A percentile compares a stretch with the other conserved stretches of the same genome.
phyloP scores from a whole-genome alignment of 2,888 invertebrate species.

The Eupithecia inturbata region DNA sequence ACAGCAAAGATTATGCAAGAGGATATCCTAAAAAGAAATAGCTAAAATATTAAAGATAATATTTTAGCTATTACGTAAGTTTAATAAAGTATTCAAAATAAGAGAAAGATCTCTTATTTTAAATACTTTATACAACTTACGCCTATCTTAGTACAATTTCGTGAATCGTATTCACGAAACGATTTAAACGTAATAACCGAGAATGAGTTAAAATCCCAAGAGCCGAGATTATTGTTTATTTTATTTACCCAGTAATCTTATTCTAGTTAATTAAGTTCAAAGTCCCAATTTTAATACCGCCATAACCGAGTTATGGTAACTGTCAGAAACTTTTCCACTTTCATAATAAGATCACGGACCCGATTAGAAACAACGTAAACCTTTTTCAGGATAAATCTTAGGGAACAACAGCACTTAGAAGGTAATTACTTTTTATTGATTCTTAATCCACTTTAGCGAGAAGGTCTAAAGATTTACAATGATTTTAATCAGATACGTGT shows the following conservation, averaged over 20 bases:
- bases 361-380: slow-evolving; percentile 20
- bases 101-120: no score
- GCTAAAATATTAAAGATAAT: no score
- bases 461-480: background rate
- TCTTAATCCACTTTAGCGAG: slow-evolving; percentile 18
- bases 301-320: slow-evolving; percentile 21
- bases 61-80: no score
- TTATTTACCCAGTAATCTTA: slow-evolving; percentile 7
- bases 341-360: slow-evolving; percentile 32
- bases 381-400: slow-evolving; percentile 19
- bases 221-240: background rate
- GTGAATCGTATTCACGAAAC: no score
- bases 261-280: background rate
- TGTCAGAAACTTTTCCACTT: slow-evolving; percentile 27
- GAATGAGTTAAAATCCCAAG: background rate
- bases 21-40: no score
- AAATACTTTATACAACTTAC: no score
- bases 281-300: background rate
- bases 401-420: slow-evolving; percentile 18
- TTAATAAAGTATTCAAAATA: no score
- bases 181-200: background rate
- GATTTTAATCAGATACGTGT: background rate
- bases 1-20: no score
- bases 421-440: slow-evolving; percentile 30
- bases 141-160: no score